phyloP scores from a whole-genome alignment of 2,888 invertebrate species.

The Himalopsyche anomala region DNA sequence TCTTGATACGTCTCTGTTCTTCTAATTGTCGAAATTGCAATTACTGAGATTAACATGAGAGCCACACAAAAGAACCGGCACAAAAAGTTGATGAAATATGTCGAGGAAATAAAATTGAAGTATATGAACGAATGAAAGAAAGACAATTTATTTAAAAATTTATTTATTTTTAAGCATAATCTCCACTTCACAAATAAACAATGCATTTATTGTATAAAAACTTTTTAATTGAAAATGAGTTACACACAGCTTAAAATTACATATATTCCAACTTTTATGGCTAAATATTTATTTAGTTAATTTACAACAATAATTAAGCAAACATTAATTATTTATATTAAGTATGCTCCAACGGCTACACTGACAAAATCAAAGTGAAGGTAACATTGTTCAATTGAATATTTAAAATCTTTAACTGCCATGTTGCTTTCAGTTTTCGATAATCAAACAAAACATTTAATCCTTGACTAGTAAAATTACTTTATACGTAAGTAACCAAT shows the following conservation, averaged over 20 bases:
- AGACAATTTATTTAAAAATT: constrained; percentile 51
- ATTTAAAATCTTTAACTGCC: not conserved
- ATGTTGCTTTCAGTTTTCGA: not conserved
- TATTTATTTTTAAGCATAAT: constrained; percentile 60
- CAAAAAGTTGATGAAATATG: no score
- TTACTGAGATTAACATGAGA: no score
- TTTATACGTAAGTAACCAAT: constrained; percentile 20
- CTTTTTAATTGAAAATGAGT: constrained; percentile 49
- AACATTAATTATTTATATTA: constrained; percentile 24
- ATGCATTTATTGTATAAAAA: constrained; percentile 61
- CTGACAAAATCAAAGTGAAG: not conserved
- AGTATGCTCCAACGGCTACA: not conserved
- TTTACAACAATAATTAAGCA: constrained; percentile 34
- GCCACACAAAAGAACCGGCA: no score
- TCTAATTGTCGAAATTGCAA: no score
- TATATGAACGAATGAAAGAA: not conserved
- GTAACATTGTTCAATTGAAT: constrained; percentile 19
- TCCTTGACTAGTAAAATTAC: constrained; percentile 38
- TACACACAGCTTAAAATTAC: constrained; percentile 56
- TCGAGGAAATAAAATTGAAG: no score
- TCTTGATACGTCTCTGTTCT: no score
- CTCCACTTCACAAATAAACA: constrained; percentile 64
- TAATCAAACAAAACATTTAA: not conserved
- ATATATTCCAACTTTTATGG: constrained; percentile 38
- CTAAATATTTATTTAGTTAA: constrained; percentile 29